Base-by-base conservation (phyloP, 2,888 invertebrate genomes). In the Pseudanteris insignis region DNA sequence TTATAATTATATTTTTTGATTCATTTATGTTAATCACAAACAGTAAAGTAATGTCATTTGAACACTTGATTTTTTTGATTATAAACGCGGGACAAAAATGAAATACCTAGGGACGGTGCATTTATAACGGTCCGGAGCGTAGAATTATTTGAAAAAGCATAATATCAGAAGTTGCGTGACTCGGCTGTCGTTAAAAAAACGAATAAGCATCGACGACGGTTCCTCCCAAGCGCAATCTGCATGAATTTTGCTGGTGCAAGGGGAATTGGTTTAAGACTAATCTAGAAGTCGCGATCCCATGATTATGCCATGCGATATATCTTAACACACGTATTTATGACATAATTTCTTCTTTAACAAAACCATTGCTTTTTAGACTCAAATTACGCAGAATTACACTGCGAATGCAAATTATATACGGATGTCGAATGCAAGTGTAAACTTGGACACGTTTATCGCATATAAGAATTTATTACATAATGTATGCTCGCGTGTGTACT, bases 161-260 rank as follows among this genome's bases (percentile, higher is more conserved):
- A 54, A 47, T 37, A 50, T 43, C 48, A 38, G 38, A 44, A 44
- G 54, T 61, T 48, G 60, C 60, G 54, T 54, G 60, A 60, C 60
- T 54, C 13, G 18, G 53, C 5, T 24, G 53, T 12, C 53, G 37
- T 36, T 18, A 54, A 43, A 48, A 54, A 60, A 37, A 18, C 4
- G 30, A 51, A 46, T 18, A 37, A 51, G 40, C 25, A 36, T 24
- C 15, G 14, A 9, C 10, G 18, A 10, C 13, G 14, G 11, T 33
- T 33, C 38, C 51, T 40, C 38, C 36, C 40, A 7, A 25, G 24
- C 28, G 11, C 32, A 53, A 59, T 53, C 51, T 37, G 37, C 43
- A 47, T 30, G 53, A 47, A 47, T 53, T 25, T 13, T 14, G 14
- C 48, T 26, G 36, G 8, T 15, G 28, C 13, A 41, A 47, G 44